Evolutionary conservation across 1,140 invertebrate genomes (phyloP), one percentile per base, ranked within the genome.

Genomic region (Bombus picipes): DNA sequence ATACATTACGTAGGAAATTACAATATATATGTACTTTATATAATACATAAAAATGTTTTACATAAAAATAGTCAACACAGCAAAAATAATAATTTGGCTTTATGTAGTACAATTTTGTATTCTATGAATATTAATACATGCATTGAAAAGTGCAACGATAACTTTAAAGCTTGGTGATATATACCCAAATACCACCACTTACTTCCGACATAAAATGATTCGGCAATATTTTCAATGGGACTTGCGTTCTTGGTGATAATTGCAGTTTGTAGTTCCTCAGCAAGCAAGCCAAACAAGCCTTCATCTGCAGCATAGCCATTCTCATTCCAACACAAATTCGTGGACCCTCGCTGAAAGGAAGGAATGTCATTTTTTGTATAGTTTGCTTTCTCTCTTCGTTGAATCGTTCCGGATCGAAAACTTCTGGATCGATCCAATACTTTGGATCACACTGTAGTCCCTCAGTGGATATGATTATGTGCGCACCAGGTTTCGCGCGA

Each of bases 361-460:
- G 86, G 89, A 95, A 97, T 4, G 82, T 77, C 74, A 89, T 94
- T 53, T 88, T 95, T 66, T 90, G 92, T 6, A 88, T 39, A 0
- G 9, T 25, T 10, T 86, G 79, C 32, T 92, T 92, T 22, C 92
- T 92, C 41, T 94, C 92, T 1, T 95, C 93, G 10, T 92, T 88
- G 87, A 97, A 98, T 86, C 97, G 94, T 25, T 97, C 96, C 0
- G 97, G 97, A 92, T 97, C 94, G 91, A 97, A 98, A 25, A 91
- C 90, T 10, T 96, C 95, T 4, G 97, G 97, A 59, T 97, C 94
- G 5, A 95, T 92, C 93, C 83, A 82, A 28, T 75, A 82, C 1
- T 80, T 65, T 1, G 70, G 91, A 84, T 68, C 88, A 28, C 1
- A 89, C 57, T 97, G 96, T 5, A 97, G 53, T 1, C 91, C 94